Conservation (phyloP, 2,113 vertebrate genomes). For the Cynoglossus semilaevis region DNA sequence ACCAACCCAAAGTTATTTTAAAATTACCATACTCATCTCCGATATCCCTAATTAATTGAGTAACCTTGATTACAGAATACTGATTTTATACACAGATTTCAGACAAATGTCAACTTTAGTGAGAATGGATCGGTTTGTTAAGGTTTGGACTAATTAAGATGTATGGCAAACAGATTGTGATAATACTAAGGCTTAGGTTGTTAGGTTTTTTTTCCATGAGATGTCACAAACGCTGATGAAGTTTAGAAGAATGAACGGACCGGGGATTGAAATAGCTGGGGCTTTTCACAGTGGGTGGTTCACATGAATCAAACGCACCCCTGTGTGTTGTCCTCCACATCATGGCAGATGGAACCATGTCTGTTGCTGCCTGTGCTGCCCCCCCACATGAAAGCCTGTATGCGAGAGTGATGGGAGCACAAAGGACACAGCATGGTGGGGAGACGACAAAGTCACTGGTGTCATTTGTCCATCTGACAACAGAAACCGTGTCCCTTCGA, state of each 20-base stretch:
- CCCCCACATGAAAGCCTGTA: constrained; percentile 19
- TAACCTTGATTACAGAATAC: too few relatives aligned
- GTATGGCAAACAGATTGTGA: constrained; percentile 55
- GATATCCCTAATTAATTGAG: too few relatives aligned
- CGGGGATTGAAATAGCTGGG: constrained; percentile 23
- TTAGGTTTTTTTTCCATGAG: constrained; percentile 12
- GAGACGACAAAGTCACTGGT: constrained; percentile 20
- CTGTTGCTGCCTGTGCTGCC: constrained; percentile 39
- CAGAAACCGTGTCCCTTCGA: neutral
- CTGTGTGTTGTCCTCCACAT: constrained; percentile 55
- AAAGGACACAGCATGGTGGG: constrained; percentile 8
- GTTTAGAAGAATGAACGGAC: constrained; percentile 15
- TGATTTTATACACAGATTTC: too few relatives aligned
- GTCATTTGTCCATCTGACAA: constrained; percentile 17
- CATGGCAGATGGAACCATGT: constrained; percentile 34
- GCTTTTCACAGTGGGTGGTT: constrained; percentile 32
- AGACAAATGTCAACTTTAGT: too few relatives aligned
- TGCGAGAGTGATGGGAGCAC: constrained; percentile 17
- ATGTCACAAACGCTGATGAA: constrained; percentile 27
- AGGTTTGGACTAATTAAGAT: constrained; percentile 66
- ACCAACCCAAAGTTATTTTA: too few relatives aligned
- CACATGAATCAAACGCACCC: constrained; percentile 53
- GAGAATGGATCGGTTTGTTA: constrained; percentile 12
- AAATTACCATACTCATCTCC: too few relatives aligned
- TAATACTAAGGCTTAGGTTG: constrained; percentile 54